A percentile compares a stretch with the other conserved stretches of the same genome.
phyloP scores from a whole-genome alignment of 2,888 invertebrate species.

The Ichneumoninae sp. region DNA sequence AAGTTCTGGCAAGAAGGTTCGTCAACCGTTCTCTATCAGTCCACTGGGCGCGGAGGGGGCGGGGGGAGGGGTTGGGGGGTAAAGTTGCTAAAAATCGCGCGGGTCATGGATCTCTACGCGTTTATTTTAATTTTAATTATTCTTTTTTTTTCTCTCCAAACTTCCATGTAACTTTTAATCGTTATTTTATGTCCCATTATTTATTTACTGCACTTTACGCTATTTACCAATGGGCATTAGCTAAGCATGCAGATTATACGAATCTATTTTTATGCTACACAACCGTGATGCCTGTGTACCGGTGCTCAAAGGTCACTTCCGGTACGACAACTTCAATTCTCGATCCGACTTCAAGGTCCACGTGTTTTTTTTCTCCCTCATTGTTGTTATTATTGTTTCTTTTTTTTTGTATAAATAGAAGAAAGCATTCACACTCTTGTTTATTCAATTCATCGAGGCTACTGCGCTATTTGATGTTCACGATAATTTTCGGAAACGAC shows the following conservation, averaged over 20 bases:
- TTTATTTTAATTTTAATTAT: slow-evolving; percentile 35
- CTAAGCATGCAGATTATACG: slow-evolving; percentile 80
- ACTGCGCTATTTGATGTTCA: slow-evolving; percentile 34
- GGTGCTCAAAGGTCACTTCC: slow-evolving; percentile 66
- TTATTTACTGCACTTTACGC: slow-evolving; percentile 60
- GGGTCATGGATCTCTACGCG: slow-evolving; percentile 60
- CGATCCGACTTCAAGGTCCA: slow-evolving; percentile 45
- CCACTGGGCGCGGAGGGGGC: background rate
- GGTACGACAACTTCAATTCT: slow-evolving; percentile 53
- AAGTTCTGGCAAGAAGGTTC: slow-evolving; percentile 51
- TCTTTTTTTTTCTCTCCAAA: slow-evolving; percentile 21
- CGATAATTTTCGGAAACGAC: slow-evolving; percentile 21
- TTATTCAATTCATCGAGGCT: slow-evolving; percentile 40
- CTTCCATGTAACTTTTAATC: slow-evolving; percentile 4
- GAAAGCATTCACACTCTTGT: slow-evolving; percentile 51
- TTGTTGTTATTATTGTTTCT: slow-evolving; percentile 32
- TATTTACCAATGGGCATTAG: slow-evolving; percentile 72
- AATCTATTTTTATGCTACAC: slow-evolving; percentile 65
- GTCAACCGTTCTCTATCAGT: slow-evolving; percentile 43
- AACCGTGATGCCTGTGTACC: slow-evolving; percentile 60
- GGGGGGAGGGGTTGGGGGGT: slow-evolving; percentile 42
- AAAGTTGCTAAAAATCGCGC: slow-evolving; percentile 65
- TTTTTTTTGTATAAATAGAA: slow-evolving; percentile 58
- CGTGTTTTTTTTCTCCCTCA: slow-evolving; percentile 33
- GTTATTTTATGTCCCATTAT: slow-evolving; percentile 44